Evolutionary conservation across 1,140 invertebrate species (phyloP).

Genomic region (Zaprionus nigranus): DNA sequence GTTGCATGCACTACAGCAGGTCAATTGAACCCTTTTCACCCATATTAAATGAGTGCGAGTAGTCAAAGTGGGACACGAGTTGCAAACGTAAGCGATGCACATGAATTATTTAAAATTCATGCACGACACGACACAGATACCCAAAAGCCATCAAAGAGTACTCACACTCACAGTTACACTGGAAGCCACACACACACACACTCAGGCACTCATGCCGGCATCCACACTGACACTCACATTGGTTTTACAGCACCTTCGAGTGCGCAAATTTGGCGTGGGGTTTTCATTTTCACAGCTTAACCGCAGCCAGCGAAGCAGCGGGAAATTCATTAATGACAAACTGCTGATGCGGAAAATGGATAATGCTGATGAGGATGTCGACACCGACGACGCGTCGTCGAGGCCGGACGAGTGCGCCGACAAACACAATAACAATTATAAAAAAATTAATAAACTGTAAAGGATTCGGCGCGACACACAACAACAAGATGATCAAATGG

Average conservation of each 20-base stretch:
- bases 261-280: not conserved
- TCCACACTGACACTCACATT: not conserved
- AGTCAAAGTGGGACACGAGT: not conserved
- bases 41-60: not conserved
- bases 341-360: conserved; percentile 67
- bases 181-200: not conserved
- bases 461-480: conserved; percentile 49
- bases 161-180: not conserved
- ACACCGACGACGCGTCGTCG: not conserved
- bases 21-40: not conserved
- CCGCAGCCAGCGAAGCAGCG: conserved; percentile 45
- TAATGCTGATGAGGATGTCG: conserved; percentile 40
- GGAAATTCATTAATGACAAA: conserved; percentile 67
- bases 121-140: conserved; percentile 3
- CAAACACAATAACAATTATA: conserved; percentile 36
- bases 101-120: conserved; percentile 4
- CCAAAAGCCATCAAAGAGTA: not conserved
- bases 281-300: conserved; percentile 41
- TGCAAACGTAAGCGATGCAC: not conserved
- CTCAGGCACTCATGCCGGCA: not conserved
- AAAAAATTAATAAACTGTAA: conserved; percentile 75
- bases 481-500: conserved; percentile 7
- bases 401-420: conserved; percentile 21
- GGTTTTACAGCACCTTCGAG: not conserved
- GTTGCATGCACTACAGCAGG: not conserved